Conservation (phyloP, 2,888 invertebrate species). For the Oxystoma pomonae region DNA sequence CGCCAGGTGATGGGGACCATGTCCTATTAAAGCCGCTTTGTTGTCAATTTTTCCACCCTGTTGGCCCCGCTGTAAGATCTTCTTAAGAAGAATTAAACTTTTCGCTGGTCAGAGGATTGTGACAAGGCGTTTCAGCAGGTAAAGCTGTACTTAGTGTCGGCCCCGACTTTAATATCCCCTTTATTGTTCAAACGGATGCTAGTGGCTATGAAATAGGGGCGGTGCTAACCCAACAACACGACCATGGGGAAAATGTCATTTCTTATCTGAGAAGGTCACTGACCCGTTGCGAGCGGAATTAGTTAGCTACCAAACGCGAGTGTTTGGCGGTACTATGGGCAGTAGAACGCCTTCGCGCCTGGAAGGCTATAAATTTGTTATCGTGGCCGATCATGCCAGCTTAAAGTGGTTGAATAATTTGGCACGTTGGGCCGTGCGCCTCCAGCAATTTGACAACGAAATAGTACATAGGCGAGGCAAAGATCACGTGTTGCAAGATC, state of each 20-base stretch:
- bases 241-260: not conserved
- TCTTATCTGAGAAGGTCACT: not conserved
- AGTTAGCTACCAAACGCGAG: not conserved
- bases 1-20: not conserved
- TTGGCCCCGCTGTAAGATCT: not conserved
- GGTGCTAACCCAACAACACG: constrained; percentile 1
- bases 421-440: too few relatives aligned
- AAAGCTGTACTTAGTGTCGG: not conserved
- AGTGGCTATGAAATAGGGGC: not conserved
- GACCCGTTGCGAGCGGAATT: not conserved
- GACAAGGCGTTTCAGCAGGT: constrained; percentile 5
- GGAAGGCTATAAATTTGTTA: too few relatives aligned
- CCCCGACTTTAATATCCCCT: not conserved
- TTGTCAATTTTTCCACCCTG: not conserved
- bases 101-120: constrained; percentile 2
- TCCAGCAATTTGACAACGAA: too few relatives aligned
- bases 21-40: not conserved
- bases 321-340: not conserved
- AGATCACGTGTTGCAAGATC: too few relatives aligned
- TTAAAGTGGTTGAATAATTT: too few relatives aligned
- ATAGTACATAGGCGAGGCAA: too few relatives aligned
- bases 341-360: not conserved
- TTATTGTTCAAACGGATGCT: not conserved
- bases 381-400: too few relatives aligned
- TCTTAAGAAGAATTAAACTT: constrained; percentile 2